A percentile compares a stretch with the other conserved stretches of the same genome.
Evolutionary conservation across 1,140 invertebrate species (phyloP).

Genomic region (Pseudomyrmex cubaensis): DNA sequence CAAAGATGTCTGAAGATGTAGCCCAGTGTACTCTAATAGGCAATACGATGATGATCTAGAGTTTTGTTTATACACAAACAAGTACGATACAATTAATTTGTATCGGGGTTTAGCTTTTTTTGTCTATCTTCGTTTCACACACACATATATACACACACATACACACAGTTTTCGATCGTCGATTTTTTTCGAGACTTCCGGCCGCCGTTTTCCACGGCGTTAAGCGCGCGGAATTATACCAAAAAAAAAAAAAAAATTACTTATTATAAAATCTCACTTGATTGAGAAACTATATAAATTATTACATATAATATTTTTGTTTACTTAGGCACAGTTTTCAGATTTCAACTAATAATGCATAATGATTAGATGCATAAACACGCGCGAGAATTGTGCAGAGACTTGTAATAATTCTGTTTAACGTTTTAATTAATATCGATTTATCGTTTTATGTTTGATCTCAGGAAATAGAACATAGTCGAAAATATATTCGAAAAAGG

Average conservation of each 20-base stretch:
- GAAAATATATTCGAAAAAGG: conserved; percentile 45
- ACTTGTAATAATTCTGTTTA: background rate
- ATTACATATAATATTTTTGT: conserved; percentile 2
- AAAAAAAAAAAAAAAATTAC: conserved; percentile 11
- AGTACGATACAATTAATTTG: conserved; percentile 52
- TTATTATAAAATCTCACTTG: background rate
- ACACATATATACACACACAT: background rate
- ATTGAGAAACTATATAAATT: conserved; percentile 6
- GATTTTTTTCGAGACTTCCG: conserved; percentile 4
- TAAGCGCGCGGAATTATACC: background rate
- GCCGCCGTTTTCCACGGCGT: background rate
- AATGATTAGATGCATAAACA: conserved; percentile 13
- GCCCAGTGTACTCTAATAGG: conserved; percentile 33
- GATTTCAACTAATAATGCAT: conserved; percentile 20
- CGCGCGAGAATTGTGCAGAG: background rate
- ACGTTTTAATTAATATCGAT: conserved; percentile 28
- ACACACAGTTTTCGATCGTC: conserved; percentile 18
- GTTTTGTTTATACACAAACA: conserved; percentile 55
- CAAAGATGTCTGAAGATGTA: conserved; percentile 63
- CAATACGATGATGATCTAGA: conserved; percentile 62
- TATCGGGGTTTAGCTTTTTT: conserved; percentile 33
- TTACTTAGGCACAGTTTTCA: conserved; percentile 30
- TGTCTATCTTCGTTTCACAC: background rate
- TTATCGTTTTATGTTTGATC: conserved; percentile 43
- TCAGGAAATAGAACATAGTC: conserved; percentile 49